Percentiles rank a stretch among this genome's conserved stretches.
phyloP scores from a whole-genome alignment of 2,888 invertebrate genomes.

The Phasia obesa region DNA sequence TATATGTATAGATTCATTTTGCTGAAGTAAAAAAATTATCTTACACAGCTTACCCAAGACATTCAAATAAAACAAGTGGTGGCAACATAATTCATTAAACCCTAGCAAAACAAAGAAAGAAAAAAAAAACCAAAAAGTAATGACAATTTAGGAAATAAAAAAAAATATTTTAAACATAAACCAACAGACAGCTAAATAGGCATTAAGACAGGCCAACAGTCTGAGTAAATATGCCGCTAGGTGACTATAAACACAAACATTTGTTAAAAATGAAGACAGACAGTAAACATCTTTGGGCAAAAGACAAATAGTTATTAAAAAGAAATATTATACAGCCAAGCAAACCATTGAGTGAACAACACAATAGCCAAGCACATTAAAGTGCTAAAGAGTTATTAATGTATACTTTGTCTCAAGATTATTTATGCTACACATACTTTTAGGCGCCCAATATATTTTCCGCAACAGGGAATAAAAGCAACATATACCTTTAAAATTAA shows the following conservation, averaged over 20 bases:
- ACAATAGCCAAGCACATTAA: not conserved
- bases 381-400: constrained; percentile 33
- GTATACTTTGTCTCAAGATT: constrained; percentile 3
- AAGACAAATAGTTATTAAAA: not conserved
- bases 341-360: not conserved
- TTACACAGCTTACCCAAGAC: too few relatives aligned
- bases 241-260: constrained; percentile 1
- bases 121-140: too few relatives aligned
- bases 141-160: too few relatives aligned
- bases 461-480: constrained; percentile 3
- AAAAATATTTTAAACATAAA: too few relatives aligned
- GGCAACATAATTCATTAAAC: too few relatives aligned
- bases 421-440: constrained; percentile 32
- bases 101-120: too few relatives aligned
- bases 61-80: too few relatives aligned
- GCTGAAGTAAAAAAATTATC: too few relatives aligned
- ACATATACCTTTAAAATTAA: not conserved
- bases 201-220: too few relatives aligned
- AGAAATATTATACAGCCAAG: not conserved
- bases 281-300: not conserved
- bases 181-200: too few relatives aligned
- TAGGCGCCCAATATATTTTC: constrained; percentile 41
- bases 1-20: too few relatives aligned
- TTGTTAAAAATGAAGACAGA: not conserved
- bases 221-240: not conserved